Percentiles rank a stretch among this genome's conserved stretches.
Evolutionary conservation across 37 sponge, comb jelly and placozoan species (phyloP).

Genomic region (Beroe forskalii): DNA sequence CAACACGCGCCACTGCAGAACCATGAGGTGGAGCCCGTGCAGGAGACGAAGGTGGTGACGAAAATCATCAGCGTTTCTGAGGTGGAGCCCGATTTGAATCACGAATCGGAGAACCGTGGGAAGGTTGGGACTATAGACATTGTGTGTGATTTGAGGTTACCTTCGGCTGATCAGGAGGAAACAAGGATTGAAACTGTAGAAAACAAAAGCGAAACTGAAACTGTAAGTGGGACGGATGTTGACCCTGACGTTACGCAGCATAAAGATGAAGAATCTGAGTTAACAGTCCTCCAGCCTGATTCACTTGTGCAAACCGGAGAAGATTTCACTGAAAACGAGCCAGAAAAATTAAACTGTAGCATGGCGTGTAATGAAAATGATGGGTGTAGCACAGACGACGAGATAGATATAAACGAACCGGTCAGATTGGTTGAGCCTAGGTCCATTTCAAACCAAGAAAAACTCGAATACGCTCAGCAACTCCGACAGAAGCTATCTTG

Average conservation of each 20-base stretch:
- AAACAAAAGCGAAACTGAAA: background rate
- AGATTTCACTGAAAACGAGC: background rate
- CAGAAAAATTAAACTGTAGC: background rate
- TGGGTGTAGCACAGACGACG: background rate
- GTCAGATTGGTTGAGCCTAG: conserved; percentile 1
- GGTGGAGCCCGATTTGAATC: background rate
- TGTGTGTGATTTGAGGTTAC: background rate
- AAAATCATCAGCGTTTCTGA: background rate
- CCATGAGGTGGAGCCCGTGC: background rate
- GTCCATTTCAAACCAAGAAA: background rate
- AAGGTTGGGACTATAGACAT: background rate
- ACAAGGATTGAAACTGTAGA: background rate
- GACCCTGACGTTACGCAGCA: background rate
- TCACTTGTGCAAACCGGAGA: background rate
- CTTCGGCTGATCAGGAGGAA: background rate
- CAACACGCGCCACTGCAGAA: background rate
- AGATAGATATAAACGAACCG: background rate
- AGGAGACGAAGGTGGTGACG: background rate
- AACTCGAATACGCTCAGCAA: background rate
- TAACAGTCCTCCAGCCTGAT: too few relatives aligned
- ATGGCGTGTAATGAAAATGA: background rate
- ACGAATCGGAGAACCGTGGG: background rate
- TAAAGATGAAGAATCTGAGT: too few relatives aligned
- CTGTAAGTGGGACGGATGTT: background rate
- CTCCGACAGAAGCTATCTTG: conserved; percentile 14